Base-by-base conservation (phyloP, 2,888 invertebrate genomes). In the Eupithecia subfuscata region DNA sequence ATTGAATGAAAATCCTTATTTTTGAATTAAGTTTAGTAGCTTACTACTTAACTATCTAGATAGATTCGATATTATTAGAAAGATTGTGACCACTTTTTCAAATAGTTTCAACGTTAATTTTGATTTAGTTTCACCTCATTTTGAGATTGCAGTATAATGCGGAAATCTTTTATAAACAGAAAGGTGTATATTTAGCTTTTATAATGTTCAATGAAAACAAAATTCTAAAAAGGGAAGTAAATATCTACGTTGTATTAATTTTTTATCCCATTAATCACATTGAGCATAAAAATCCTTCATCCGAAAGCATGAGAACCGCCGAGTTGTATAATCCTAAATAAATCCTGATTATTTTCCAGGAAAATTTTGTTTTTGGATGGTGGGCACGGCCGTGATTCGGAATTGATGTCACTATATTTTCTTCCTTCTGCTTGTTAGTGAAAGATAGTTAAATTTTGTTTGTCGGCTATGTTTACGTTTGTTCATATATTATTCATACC, bases 271-370 rank as follows among this genome's bases (percentile, higher is more conserved):
- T 81, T 79, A 81, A 80, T 80, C 80, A 81, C 75, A 78, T 75
- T 77, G 76, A 77, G 68, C 77, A 78, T 75, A 79, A 81, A 80
- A 80, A 79, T 79, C 76, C 75, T 76, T 81, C 75, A 70, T 65
- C 73, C 75, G 76, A 69, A 73, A 75, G 76, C 79, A 78, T 79
- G 78, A 78, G 76, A 81, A 78, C 79, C 81, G 78, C 75, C 71
- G 80, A 78, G 78, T 79, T 78, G 78, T 77, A 76, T 80, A 82
- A 82, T 80, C 81, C 81, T 82, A 80, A 79, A 80, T 80, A 80
- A 82, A 82, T 79, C 81, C 80, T 78, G 81, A 80, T 79, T 80
- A 80, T 75, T 79, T 77, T 78, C 76, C 75, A 69, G 73, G 76
- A 71, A 80, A 81, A 79, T 75, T 73, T 78, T 78, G 78, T 78